These are phyloP conservation scores for Alaudala cheleensis DNA, from an alignment of 2,113 vertebrate species.

Conservation along the genomic window DNA sequence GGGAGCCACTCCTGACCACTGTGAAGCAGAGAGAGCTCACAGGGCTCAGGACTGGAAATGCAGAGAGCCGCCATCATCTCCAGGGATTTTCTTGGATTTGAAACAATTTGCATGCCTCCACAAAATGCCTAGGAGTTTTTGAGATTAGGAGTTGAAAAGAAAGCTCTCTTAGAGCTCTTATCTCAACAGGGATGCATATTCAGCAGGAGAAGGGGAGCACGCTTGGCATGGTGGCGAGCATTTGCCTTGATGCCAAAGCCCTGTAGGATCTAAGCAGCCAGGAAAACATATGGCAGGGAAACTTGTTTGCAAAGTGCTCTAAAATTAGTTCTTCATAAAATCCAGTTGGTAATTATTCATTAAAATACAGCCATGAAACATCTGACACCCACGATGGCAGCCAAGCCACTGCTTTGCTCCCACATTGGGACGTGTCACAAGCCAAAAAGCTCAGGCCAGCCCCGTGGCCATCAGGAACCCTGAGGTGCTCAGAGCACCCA, in stretches of 20 bases:
- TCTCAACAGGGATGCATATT: neutral
- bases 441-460: neutral
- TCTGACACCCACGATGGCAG: neutral
- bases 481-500: neutral
- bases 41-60: neutral
- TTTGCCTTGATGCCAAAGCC: neutral
- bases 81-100: neutral
- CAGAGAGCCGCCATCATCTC: neutral
- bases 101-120: neutral
- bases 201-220: rapidly evolving
- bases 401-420: neutral
- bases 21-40: neutral
- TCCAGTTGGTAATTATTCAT: slow-evolving; percentile 43
- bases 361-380: slow-evolving; percentile 18
- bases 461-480: neutral
- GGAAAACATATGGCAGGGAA: slow-evolving; percentile 22
- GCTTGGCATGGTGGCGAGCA: neutral
- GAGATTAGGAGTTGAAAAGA: neutral
- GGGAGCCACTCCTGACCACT: neutral
- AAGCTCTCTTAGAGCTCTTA: neutral
- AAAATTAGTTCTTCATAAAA: slow-evolving; percentile 46
- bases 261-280: neutral
- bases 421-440: neutral
- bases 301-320: slow-evolving; percentile 32
- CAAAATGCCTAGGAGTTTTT: neutral